These are phyloP conservation scores for Bos taurus DNA, from an alignment of 2,113 vertebrate species.

Conservation along the genomic window ARS-UCD2.0 NC_037345.1:17260001-17260500, in stretches of 20 bases:
- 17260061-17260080: neutral
- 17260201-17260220: neutral
- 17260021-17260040: neutral
- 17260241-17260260: neutral
- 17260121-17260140: neutral
- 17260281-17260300: neutral
- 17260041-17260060: neutral
- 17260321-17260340: neutral
- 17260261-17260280: neutral
- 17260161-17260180: too few relatives aligned
- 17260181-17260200: neutral
- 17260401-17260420: neutral
- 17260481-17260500: neutral
- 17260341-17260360: neutral
- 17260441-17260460: neutral
- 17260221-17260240: neutral
- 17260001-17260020: neutral
- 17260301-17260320: neutral
- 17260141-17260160: neutral
- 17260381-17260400: neutral
- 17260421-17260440: neutral
- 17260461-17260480: neutral
- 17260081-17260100: neutral
- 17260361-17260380: neutral
- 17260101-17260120: neutral